Conservation (phyloP, 2,888 invertebrate genomes). For the Thereva unica region DNA sequence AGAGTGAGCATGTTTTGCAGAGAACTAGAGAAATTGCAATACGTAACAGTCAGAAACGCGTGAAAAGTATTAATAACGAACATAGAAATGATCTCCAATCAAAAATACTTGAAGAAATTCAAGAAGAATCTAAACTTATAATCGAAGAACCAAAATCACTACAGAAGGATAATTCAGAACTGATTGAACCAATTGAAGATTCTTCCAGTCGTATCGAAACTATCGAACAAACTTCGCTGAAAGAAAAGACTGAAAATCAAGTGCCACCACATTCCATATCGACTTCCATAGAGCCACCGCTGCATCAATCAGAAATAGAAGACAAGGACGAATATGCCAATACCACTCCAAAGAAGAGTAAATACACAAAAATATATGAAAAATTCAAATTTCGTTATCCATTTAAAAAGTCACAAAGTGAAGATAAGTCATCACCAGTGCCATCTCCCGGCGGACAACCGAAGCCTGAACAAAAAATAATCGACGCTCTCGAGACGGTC, state of each 20-base stretch:
- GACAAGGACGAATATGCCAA: conserved; percentile 35
- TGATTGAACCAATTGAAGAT: neutral
- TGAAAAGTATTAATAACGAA: conserved; percentile 24
- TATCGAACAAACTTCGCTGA: neutral
- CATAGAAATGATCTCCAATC: conserved; percentile 14
- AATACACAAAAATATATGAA: conserved; percentile 54
- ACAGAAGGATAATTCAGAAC: neutral
- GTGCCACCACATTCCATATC: neutral
- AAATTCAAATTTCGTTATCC: conserved; percentile 52
- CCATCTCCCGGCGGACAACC: conserved; percentile 16
- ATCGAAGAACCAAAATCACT: neutral
- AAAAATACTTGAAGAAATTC: conserved; percentile 39
- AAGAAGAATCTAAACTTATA: conserved; percentile 38
- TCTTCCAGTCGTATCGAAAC: neutral
- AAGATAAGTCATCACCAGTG: conserved; percentile 39
- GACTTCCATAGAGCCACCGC: neutral
- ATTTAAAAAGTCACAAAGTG: conserved; percentile 43
- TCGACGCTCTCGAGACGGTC: conserved; percentile 52
- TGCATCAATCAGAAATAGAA: conserved; percentile 26
- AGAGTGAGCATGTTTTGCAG: conserved; percentile 51
- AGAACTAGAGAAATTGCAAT: conserved; percentile 50
- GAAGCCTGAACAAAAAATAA: conserved; percentile 51
- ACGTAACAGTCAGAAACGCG: conserved; percentile 37
- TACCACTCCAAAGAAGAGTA: conserved; percentile 40
- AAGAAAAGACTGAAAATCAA: neutral